A percentile compares a stretch with the other conserved stretches of the same genome.
Evolutionary conservation across 2,113 vertebrate genomes (phyloP).

Genomic region (Choloepus hoffmanni): DNA sequence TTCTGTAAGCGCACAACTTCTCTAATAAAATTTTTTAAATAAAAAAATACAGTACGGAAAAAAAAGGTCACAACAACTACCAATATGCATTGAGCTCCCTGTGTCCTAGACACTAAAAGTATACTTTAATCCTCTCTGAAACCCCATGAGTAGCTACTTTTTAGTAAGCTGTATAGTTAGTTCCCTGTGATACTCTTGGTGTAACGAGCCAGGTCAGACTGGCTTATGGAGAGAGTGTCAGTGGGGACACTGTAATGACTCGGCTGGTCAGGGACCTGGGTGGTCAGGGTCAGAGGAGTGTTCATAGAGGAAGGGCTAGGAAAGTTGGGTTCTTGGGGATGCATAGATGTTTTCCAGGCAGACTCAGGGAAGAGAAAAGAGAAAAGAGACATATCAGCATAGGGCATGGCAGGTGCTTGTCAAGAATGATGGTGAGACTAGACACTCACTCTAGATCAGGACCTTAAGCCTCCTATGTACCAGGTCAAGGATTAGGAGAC

Average conservation of each 20-base stretch:
- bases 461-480: background rate
- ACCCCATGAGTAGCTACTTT: background rate
- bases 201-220: background rate
- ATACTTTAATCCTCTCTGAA: background rate
- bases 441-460: no score
- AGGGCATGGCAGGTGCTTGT: background rate
- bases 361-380: background rate
- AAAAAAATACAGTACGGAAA: no score
- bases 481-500: no score
- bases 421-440: background rate
- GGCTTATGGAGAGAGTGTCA: background rate
- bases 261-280: background rate
- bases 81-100: no score
- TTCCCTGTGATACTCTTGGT: background rate
- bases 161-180: background rate
- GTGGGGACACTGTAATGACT: background rate
- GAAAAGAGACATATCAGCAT: background rate
- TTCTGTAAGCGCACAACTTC: no score
- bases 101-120: no score
- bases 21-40: no score
- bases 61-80: no score
- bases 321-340: background rate
- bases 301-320: background rate
- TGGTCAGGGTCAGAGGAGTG: background rate
- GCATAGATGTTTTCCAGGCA: background rate